Evolutionary conservation across 2,888 invertebrate genomes (phyloP).

Genomic region (Steinernema hermaphroditum): DNA sequence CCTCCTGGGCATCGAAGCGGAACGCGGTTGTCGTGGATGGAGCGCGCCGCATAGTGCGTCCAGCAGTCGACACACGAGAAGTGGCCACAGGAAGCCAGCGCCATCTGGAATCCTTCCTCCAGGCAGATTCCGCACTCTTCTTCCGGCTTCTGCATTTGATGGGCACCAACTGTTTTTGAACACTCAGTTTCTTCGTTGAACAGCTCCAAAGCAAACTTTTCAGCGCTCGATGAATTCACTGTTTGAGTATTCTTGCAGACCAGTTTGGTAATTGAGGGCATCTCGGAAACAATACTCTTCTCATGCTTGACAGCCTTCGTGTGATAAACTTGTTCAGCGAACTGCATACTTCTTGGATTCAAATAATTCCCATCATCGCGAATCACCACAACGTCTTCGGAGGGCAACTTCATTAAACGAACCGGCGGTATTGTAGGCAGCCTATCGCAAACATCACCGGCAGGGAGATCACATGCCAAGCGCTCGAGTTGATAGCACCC

Average conservation of each 20-base stretch:
- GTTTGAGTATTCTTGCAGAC: too few species aligned
- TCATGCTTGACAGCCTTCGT: neutral
- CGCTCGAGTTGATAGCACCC: too few species aligned
- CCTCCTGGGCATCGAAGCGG: neutral
- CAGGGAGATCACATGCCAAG: neutral
- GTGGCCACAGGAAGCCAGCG: slow-evolving; percentile 7
- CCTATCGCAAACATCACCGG: neutral
- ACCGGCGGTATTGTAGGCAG: neutral
- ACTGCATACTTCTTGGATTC: neutral
- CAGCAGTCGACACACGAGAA: slow-evolving; percentile 11
- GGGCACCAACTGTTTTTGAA: too few species aligned
- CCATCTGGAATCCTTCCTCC: neutral
- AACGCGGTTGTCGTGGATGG: slow-evolving; percentile 23
- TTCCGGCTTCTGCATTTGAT: neutral
- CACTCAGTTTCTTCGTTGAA: neutral
- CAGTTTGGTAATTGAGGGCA: neutral
- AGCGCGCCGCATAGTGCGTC: neutral
- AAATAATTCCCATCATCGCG: neutral
- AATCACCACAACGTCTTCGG: neutral
- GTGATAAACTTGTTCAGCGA: neutral
- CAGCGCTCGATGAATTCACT: neutral
- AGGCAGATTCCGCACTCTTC: slow-evolving; percentile 6
- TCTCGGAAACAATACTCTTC: neutral
- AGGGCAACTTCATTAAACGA: neutral
- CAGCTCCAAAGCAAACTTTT: slow-evolving; percentile 3